Conservation (phyloP, 2,113 vertebrate genomes). For the Diphyllodes magnificus region DNA sequence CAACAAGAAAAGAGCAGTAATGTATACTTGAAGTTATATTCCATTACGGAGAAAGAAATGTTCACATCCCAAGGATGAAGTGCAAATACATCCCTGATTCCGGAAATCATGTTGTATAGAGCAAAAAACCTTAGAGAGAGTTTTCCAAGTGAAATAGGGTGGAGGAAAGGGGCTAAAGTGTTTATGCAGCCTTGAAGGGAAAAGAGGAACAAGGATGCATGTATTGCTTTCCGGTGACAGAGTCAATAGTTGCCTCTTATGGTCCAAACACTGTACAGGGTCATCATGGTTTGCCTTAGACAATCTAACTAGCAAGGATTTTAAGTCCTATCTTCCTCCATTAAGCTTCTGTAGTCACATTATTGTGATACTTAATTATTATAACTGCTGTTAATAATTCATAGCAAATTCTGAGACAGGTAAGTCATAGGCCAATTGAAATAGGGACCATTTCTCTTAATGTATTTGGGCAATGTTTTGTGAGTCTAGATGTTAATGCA, state of each 20-base stretch:
- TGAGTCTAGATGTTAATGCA: neutral
- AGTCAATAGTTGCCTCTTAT: neutral
- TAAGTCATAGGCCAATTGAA: neutral
- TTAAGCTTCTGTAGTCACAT: neutral
- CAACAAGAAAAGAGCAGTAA: neutral
- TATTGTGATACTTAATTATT: neutral
- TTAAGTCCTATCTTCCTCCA: neutral
- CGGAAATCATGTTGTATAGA: neutral
- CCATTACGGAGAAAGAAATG: neutral
- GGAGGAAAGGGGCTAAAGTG: neutral
- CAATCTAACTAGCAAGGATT: neutral
- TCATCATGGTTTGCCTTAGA: neutral
- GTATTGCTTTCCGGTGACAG: neutral
- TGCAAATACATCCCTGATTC: neutral
- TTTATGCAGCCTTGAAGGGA: neutral
- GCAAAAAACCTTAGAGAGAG: neutral
- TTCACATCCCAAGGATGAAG: neutral
- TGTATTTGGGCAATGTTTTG: neutral
- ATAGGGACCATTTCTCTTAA: neutral
- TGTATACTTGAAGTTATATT: neutral
- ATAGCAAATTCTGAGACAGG: neutral
- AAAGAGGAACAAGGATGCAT: neutral
- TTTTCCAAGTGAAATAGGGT: neutral
- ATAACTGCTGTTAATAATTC: neutral
- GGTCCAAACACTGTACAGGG: neutral